Base-by-base conservation (phyloP, 2,113 vertebrate species). In the Tenrec ecaudatus region DNA sequence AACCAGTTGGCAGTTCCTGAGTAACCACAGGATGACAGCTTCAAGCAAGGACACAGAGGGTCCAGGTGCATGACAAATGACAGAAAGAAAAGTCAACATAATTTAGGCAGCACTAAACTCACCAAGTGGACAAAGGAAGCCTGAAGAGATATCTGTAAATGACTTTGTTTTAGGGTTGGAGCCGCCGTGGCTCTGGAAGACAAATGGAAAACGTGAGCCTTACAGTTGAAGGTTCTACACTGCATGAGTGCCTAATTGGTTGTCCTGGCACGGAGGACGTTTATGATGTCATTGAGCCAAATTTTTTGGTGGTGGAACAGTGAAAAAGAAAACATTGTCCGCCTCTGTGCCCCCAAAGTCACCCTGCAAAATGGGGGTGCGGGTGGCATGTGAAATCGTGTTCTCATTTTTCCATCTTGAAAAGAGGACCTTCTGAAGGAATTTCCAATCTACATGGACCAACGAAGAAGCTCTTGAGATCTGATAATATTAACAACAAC, bases 31-130 rank as follows among this genome's bases (percentile, higher is more conserved):
- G 79, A 85, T 75, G 82, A 89, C 73, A 88, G 31, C 85, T 92
- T 40, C 16, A 47, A 33, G 43, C 17, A 25, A 69, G 80, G 81
- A 85, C 68, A 80, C 38, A 29, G 85, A 92, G 47, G 27, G 25
- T 78, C 91, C 85, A 95, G 94, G 94, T 95, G 57, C 64, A 58
- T 82, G 85, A 96, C 90, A 91, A 87, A 71, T 80, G 69, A 64
- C 78, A 78, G 64, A 73, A 94, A 89, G 84, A 94, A 84, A n/a
- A 15, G 47, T 22, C 71, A 58, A 23, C 4, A 29, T 47, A 87
- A 53, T 29, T 77, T 19, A 78, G 91, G 87, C 6, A 64, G 73
- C 19, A 38, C 20, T 36, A 86, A 75, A 47, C 75, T 40, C 31
- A 31, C 94, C 82, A 20, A 91, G 16, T 73, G 57, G 38, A 22